A percentile compares a stretch with the other conserved stretches of the same genome.
phyloP scores from a whole-genome alignment of 35 echinoderm and acorn worm genomes.

The Ptychodera flava region DNA sequence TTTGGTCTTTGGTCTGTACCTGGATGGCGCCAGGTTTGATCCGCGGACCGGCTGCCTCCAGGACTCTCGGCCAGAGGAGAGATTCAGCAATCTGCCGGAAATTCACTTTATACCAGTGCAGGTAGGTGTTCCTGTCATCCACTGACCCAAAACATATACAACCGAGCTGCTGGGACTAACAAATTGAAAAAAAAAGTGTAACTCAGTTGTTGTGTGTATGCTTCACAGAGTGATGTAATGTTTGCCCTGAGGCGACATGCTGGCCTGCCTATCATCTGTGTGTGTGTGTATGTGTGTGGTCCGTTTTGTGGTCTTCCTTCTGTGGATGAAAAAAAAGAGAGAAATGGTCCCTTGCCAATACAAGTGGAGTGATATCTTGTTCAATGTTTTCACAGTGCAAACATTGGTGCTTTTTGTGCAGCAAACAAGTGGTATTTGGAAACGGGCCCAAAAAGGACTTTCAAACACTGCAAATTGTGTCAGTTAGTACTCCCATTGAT shows the following conservation, averaged over 20 bases:
- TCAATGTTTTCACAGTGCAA: too few relatives aligned
- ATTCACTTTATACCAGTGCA: constrained; percentile 82
- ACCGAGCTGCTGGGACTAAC: neutral
- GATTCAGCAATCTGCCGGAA: constrained; percentile 82
- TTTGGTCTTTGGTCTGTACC: constrained; percentile 81
- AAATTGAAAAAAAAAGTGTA: neutral
- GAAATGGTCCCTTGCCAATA: too few relatives aligned
- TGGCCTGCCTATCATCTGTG: neutral
- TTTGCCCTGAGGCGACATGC: neutral
- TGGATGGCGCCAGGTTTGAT: constrained; percentile 89
- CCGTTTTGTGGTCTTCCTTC: neutral
- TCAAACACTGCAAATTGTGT: too few relatives aligned
- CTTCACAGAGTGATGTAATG: neutral
- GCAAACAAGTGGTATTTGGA: too few relatives aligned
- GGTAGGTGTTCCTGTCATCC: constrained; percentile 26
- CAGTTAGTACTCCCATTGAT: too few relatives aligned
- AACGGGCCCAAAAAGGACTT: too few relatives aligned
- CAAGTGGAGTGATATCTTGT: too few relatives aligned
- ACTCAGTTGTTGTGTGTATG: neutral
- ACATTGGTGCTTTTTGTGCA: too few relatives aligned
- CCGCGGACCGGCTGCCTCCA: constrained; percentile 39
- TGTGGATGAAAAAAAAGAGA: too few relatives aligned
- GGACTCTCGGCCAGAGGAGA: constrained; percentile 72
- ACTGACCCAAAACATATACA: neutral
- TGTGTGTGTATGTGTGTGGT: neutral